Conservation (phyloP, 2,888 invertebrate species). For the Aspidiotus rigidus region DNA sequence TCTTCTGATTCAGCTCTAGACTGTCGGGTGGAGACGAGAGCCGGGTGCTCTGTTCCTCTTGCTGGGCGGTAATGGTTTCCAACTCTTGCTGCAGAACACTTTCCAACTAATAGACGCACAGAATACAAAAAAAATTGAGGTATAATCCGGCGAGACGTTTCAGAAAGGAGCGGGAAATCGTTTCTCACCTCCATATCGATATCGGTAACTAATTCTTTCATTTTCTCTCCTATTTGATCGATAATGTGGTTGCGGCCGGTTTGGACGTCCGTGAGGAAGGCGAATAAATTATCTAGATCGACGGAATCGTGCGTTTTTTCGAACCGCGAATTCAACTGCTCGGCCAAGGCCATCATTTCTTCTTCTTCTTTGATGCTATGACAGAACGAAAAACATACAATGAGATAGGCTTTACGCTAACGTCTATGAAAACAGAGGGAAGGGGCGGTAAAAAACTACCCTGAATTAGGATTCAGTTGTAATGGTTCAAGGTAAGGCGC, state of each 20-base stretch:
- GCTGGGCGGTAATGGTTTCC: slow-evolving; percentile 45
- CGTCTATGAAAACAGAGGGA: no score
- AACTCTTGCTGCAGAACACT: slow-evolving; percentile 56
- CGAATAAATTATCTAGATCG: slow-evolving; percentile 80
- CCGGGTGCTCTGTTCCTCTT: slow-evolving; percentile 36
- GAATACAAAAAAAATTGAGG: not conserved
- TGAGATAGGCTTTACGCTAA: no score
- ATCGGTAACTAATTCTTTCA: slow-evolving; percentile 73
- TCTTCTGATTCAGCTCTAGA: slow-evolving; percentile 20
- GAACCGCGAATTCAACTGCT: slow-evolving; percentile 57
- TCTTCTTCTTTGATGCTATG: slow-evolving; percentile 51
- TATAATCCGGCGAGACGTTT: not conserved
- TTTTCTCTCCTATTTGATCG: slow-evolving; percentile 73
- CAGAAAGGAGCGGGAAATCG: not conserved
- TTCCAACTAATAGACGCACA: slow-evolving; percentile 46
- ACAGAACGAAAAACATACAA: slow-evolving; percentile 36
- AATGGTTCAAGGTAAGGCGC: no score
- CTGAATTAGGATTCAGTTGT: no score
- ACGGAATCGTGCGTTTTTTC: slow-evolving; percentile 55
- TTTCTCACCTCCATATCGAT: slow-evolving; percentile 62
- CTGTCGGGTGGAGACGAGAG: slow-evolving; percentile 34
- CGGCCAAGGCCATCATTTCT: slow-evolving; percentile 61
- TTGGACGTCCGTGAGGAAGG: slow-evolving; percentile 73
- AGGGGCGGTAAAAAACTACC: no score
- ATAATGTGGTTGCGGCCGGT: slow-evolving; percentile 56